Base-by-base conservation (phyloP, 2,113 vertebrate species). In the Tenrec ecaudatus region DNA sequence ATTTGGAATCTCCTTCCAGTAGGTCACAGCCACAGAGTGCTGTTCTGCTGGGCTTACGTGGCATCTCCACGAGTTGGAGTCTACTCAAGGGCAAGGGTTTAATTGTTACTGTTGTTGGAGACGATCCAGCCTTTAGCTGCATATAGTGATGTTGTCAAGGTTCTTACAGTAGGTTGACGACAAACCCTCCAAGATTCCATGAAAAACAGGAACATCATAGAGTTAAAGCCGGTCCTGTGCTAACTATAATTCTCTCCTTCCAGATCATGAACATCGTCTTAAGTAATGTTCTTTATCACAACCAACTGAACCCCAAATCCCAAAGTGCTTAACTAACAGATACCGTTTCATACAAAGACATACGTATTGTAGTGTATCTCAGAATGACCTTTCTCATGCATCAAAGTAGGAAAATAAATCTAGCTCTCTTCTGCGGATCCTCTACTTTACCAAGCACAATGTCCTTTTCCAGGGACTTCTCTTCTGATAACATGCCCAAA, bases 101-200 rank as follows among this genome's bases (percentile, higher is more conserved):
- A 4, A 9, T n/a, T 31, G 25, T n/a, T 69, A 6, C 2, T 53
- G 25, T 66, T 7, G 64, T 66, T 66, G 64, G 16, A n/a, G 31
- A n/a, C n/a, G 9, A n/a, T 69, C 71, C 20, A 75, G 33, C 19
- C 0, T 47, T 11, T 31, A 89, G 23, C 19, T 23, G 43, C 43
- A 47, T 5, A 6, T 15, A 64, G 16, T 27, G 64, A 16, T 0
- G 0, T 1, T 19, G 2, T 43, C 31, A 3, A 2, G 73, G 57
- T 23, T 38, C 20, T 36, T n/a, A 31, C 19, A 4, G 5, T 11
- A 57, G 40, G 33, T n/a, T n/a, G n/a, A n/a, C n/a, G n/a, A n/a
- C 38, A 78, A 57, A 36, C 6, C 29, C 31, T 53, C 8, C 71
- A 10, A 84, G 60, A 62, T 3, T 19, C 73, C 27, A 15, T 4